phyloP scores from a whole-genome alignment of 1,140 invertebrate species.

The Carcinoscorpius rotundicauda region DNA sequence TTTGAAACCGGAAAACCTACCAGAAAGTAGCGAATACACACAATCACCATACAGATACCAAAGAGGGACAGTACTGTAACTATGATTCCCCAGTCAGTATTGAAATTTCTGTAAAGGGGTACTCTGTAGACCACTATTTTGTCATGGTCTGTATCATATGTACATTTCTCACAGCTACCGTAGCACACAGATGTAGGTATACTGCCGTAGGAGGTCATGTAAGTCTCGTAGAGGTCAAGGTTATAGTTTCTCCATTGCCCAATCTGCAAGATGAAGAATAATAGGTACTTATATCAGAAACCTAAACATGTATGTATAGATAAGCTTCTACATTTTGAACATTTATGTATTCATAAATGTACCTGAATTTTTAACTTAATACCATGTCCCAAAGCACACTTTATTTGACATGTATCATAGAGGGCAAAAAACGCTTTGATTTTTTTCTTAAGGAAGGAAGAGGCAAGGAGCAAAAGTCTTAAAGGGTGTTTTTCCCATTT shows the following conservation, averaged over 20 bases:
- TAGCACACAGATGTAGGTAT: slow-evolving; percentile 10
- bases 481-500: no score
- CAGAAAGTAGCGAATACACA: slow-evolving; percentile 38
- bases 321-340: no score
- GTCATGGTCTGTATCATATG: not conserved
- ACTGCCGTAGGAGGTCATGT: not conserved
- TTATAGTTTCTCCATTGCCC: slow-evolving; percentile 28
- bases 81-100: slow-evolving; percentile 33
- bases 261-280: slow-evolving; percentile 25
- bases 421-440: no score
- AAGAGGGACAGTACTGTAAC: slow-evolving; percentile 31
- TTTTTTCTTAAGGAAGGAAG: no score
- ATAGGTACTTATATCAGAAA: no score
- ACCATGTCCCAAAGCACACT: no score
- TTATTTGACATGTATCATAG: no score
- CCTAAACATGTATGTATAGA: no score
- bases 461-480: no score
- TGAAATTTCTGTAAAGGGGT: slow-evolving; percentile 28
- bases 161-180: slow-evolving; percentile 10
- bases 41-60: slow-evolving; percentile 31
- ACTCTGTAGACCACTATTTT: not conserved
- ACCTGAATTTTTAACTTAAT: no score
- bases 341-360: no score
- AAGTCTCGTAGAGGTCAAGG: slow-evolving; percentile 25
- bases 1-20: slow-evolving; percentile 35